Evolutionary conservation across 2,113 vertebrate species (phyloP).

Genomic region (Galeopterus variegatus): DNA sequence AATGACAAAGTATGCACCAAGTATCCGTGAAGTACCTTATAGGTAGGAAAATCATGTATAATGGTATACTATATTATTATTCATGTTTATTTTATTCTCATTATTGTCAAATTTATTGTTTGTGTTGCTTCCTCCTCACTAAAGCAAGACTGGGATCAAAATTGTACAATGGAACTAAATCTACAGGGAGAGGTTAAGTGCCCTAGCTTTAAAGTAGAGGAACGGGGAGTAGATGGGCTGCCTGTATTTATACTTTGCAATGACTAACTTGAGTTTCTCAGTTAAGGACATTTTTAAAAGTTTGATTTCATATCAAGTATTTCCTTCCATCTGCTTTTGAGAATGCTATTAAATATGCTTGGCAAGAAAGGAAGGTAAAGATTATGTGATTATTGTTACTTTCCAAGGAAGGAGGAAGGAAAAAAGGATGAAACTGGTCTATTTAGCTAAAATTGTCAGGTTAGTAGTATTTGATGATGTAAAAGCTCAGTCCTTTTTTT

Average conservation of each 20-base stretch:
- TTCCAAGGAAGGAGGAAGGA: background rate
- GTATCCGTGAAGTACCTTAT: background rate
- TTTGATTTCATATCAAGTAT: background rate
- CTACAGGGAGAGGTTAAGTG: background rate
- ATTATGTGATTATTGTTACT: background rate
- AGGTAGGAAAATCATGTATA: background rate
- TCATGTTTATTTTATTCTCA: background rate
- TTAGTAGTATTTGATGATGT: background rate
- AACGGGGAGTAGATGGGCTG: no score
- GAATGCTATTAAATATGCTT: background rate
- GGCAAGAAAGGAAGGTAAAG: background rate
- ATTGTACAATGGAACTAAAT: background rate
- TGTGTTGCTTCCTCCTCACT: background rate
- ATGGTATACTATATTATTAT: background rate
- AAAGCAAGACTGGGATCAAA: background rate
- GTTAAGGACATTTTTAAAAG: background rate
- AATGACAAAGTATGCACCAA: background rate
- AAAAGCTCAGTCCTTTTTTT: background rate
- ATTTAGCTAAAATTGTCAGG: background rate
- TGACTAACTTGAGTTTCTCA: conserved; percentile 4
- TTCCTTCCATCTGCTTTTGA: conserved; percentile 44
- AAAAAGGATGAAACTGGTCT: background rate
- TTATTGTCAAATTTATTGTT: background rate
- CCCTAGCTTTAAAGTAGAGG: background rate
- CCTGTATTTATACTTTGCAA: background rate